These are phyloP conservation scores for Eueides isabella DNA, from an alignment of 1,140 invertebrate genomes.

Conservation along the genomic window DNA sequence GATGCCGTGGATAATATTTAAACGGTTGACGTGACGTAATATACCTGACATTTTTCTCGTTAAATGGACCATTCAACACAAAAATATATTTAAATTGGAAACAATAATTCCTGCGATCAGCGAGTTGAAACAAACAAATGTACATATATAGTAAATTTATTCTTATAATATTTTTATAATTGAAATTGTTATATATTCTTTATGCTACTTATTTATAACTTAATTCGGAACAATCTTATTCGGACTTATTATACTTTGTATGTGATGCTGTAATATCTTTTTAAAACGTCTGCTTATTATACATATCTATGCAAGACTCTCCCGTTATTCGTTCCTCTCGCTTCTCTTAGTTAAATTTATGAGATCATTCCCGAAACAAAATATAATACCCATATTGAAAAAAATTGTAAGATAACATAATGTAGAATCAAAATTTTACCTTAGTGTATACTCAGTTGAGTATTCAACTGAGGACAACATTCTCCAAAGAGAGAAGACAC, in stretches of 20 bases:
- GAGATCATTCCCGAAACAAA: slow-evolving; percentile 51
- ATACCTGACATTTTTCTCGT: too few species aligned
- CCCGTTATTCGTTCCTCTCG: slow-evolving; percentile 41
- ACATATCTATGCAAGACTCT: slow-evolving; percentile 27
- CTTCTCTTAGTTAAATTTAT: slow-evolving; percentile 47
- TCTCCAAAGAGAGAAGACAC: slow-evolving; percentile 57
- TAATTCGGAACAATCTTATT: slow-evolving; percentile 4
- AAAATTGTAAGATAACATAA: too few species aligned
- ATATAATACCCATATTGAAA: slow-evolving; percentile 9
- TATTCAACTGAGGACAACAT: slow-evolving; percentile 55
- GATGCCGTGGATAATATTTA: too few species aligned
- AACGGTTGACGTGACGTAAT: too few species aligned
- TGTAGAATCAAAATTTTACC: slow-evolving; percentile 38
- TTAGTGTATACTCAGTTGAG: too few species aligned
- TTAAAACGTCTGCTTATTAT: slow-evolving; percentile 47
- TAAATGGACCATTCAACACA: too few species aligned
- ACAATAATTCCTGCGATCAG: neutral
- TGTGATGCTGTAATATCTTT: slow-evolving; percentile 54
- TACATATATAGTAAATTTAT: too few species aligned
- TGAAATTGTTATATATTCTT: neutral
- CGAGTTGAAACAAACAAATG: too few species aligned
- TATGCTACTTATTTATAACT: neutral
- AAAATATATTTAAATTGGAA: too few species aligned
- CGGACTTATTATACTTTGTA: slow-evolving; percentile 53
- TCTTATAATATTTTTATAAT: neutral